Evolutionary conservation across 92 coral and sea anemone species (phyloP).

Genomic region (Bergia sp.): DNA sequence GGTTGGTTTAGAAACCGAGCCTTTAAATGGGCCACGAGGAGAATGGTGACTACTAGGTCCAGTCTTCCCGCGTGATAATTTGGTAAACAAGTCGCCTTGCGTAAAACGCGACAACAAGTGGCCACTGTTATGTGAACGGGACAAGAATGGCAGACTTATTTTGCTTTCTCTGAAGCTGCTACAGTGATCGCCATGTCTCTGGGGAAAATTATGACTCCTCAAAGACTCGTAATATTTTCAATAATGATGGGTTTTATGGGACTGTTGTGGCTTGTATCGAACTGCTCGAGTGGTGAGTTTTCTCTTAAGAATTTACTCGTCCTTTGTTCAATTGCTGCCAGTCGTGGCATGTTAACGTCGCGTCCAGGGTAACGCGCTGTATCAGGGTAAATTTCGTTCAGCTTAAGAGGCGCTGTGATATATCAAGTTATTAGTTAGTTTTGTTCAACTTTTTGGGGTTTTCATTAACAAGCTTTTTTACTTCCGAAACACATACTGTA

Average conservation of each 20-base stretch:
- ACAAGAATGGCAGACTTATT: background rate
- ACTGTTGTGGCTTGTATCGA: conserved; percentile 66
- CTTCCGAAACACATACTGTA: too few species aligned
- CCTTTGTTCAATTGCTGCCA: background rate
- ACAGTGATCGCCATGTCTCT: conserved; percentile 8
- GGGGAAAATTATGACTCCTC: conserved; percentile 52
- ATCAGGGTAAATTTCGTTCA: too few species aligned
- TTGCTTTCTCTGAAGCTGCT: background rate
- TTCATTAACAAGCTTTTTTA: too few species aligned
- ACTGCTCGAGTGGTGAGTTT: conserved; percentile 60
- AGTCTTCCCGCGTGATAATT: background rate
- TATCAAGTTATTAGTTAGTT: too few species aligned
- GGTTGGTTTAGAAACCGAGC: conserved; percentile 7
- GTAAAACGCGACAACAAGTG: conserved; percentile 34
- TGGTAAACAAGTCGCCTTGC: conserved; percentile 54
- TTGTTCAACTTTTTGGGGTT: too few species aligned
- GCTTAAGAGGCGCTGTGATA: too few species aligned
- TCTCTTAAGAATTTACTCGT: background rate
- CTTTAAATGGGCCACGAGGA: background rate
- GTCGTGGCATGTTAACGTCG: background rate
- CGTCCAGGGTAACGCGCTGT: too few species aligned
- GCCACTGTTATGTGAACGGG: background rate
- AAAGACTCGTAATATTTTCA: conserved; percentile 58
- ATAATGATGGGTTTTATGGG: conserved; percentile 54
- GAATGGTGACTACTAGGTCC: conserved; percentile 6